Percentiles rank a stretch among this genome's conserved stretches.
Evolutionary conservation across 2,113 vertebrate genomes (phyloP).

Genomic region (Corythornis cristatus): DNA sequence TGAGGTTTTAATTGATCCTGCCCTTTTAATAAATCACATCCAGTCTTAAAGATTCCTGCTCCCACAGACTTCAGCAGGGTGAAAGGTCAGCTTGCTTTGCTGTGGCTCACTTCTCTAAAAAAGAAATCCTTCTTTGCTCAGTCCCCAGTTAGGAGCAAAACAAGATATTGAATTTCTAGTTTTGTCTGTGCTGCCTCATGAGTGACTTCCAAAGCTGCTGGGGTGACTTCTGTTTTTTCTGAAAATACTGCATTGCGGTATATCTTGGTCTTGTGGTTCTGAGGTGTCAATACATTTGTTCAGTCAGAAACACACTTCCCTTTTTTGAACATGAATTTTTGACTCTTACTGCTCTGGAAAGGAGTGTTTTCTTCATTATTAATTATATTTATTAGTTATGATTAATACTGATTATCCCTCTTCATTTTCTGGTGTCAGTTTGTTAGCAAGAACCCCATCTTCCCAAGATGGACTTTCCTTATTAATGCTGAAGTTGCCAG

Average conservation of each 20-base stretch:
- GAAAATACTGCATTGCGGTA: neutral
- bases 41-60: neutral
- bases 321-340: neutral
- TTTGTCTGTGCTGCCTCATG: neutral
- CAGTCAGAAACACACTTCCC: neutral
- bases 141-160: neutral
- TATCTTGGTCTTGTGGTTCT: neutral
- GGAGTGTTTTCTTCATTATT: neutral
- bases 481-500: neutral
- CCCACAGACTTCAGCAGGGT: neutral
- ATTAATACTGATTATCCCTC: neutral
- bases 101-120: fast-evolving
- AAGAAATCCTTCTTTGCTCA: neutral
- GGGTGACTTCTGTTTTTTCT: neutral
- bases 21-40: constrained; percentile 38
- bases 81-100: neutral
- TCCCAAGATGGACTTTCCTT: neutral
- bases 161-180: neutral
- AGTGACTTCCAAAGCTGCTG: neutral
- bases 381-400: neutral
- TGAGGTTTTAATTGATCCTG: constrained; percentile 46
- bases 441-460: neutral
- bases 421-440: neutral
- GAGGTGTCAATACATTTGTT: neutral
- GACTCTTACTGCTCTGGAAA: neutral